Conservation (phyloP, 2,113 vertebrate species). For the Lycocorax pyrrhopterus region DNA sequence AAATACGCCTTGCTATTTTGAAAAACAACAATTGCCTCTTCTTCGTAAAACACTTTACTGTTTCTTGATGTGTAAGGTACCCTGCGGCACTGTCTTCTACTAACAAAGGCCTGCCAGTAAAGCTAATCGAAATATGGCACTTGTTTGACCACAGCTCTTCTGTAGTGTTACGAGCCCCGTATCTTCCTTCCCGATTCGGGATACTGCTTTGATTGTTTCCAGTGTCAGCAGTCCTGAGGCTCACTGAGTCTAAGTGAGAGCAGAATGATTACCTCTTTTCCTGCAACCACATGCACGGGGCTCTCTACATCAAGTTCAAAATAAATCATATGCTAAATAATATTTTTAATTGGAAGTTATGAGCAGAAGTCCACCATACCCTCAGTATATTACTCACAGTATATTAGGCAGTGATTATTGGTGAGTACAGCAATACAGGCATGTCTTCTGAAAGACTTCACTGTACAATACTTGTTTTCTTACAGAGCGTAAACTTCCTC, state of each 20-base stretch:
- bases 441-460: not conserved
- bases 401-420: not conserved
- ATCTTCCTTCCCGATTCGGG: not conserved
- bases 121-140: not conserved
- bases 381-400: not conserved
- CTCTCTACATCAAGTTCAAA: not conserved
- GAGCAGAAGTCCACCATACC: not conserved
- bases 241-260: not conserved
- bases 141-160: not conserved
- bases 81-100: not conserved
- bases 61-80: not conserved
- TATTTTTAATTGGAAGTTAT: not conserved
- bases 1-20: not conserved
- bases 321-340: not conserved
- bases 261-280: not conserved
- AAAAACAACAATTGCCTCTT: not conserved
- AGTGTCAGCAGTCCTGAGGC: not conserved
- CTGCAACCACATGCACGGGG: not conserved
- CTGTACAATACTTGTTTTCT: conserved; percentile 32
- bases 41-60: not conserved
- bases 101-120: not conserved
- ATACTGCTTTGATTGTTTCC: not conserved
- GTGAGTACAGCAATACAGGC: not conserved
- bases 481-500: conserved; percentile 93
- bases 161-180: not conserved